Base-by-base conservation (phyloP, 2,888 invertebrate species). In the Calameuta filiformis region DNA sequence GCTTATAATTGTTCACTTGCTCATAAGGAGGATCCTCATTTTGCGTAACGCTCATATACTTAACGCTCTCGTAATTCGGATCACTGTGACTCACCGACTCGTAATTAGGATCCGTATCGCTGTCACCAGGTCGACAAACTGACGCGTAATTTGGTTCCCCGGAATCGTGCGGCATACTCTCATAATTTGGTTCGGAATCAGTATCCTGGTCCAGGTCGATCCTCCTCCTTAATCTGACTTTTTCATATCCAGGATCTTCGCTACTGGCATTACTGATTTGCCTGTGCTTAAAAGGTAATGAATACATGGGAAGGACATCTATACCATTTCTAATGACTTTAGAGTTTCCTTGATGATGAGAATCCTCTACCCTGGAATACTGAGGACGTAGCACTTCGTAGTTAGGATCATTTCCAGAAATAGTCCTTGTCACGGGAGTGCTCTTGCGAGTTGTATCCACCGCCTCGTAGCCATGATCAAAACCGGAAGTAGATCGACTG, bases 1-100 rank as follows among this genome's bases (percentile, higher is more conserved):
- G 37, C 34, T 87, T 86, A 35, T 85, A 88, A 71, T 83, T 86
- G 68, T 85, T 87, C 30, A 91, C 88, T 81, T 87, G 88, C 71
- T 91, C 91, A 79, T 91, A 91, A 2, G 91, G 90, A 0, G 96
- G 95, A 75, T 96, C 95, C 76, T 95, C 95, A 79, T 92, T 92
- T 35, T 92, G 92, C 0, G 92, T 86, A 1, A 94, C 89, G 80
- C 94, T 95, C 85, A 95, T 93, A 91, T 96, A 96, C 83, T 95
- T 95, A 0, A 97, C 96, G 83, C 96, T 96, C 89, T 97, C 96
- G 87, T 97, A 97, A 89, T 96, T 96, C 0, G 96, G 96, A 92
- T 96, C 95, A 74, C 93, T 93, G 75, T 94, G 94, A 76, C 93
- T 93, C 0, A 95, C 95, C 1, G 94, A 94, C 86, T 95, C 95